Base-by-base conservation (phyloP, 1,140 invertebrate species). In the Heliconius nattereri region DNA sequence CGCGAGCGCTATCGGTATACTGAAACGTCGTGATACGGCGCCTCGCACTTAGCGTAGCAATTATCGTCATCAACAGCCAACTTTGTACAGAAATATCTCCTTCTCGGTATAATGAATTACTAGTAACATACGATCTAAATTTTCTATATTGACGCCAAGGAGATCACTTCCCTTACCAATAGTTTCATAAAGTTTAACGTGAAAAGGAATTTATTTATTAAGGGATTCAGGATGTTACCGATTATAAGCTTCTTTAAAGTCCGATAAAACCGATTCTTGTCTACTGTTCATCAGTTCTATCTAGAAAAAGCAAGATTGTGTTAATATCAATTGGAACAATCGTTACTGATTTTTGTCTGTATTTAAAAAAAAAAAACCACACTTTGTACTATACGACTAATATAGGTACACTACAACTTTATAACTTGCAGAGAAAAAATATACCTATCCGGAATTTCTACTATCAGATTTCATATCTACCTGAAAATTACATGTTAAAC, bases 1-100 rank as follows among this genome's bases (percentile, higher is more conserved):
- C 66, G 78, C 78, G 86, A 91, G 87, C 83, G 91, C 91, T 90
- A 89, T 88, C 89, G 86, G 78, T 85, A 82, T 76, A 93, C 90
- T 93, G 91, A 92, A 87, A 84, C 81, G 80, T 60, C 78, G 82
- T 45, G 54, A 75, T 78, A 66, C 49, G 37, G 83, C 79, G 84
- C 79, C 75, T 72, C 73, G 81, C 81, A 83, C 78, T 78, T 80
- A 81, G 80, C 72, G 72, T 60, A 73, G 73, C 73, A 76, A 52
- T 77, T 84, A 81, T 80, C 84, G 85, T 85, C 87, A 87, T 88
- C 86, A 87, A 75, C 86, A 81, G 81, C 84, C 82, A 87, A 73
- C 82, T 85, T 76, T 85, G 84, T 86, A 86, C 82, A 87, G 78
- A 90, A 89, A 89, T 90, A 91, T 82, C 84, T 76, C 83, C 80